Evolutionary conservation across 2,113 vertebrate species (phyloP), one percentile per base, ranked within the genome.

Genomic region (Ceyx margarethae): DNA sequence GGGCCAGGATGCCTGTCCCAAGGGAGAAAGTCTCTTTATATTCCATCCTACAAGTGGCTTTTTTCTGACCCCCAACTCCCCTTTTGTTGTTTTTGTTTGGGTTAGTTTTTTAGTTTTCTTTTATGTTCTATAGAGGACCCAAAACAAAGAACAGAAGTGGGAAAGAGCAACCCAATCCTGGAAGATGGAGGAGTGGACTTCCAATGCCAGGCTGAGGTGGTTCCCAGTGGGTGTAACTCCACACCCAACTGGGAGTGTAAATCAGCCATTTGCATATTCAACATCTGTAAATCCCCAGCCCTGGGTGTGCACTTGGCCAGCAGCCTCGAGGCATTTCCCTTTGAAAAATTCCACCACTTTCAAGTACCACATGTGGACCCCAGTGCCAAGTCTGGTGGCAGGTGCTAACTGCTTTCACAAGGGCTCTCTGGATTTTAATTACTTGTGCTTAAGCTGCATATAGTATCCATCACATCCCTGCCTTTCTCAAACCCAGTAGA

Each of bases 11-110:
- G 10, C 13, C 58, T 68, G 61, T 85, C 87, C 51, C 1, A 0
- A 37, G 77, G 93, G 68, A 94, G 64, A 92, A 93, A 96, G 89
- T 72, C 89, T 85, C 67, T 94, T 95, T 95, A 87, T 96, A 82
- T 50, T 89, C 51, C 71, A 87, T 60, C 17, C 51, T 91, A n/a
- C 26, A 81, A 93, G 53, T 6, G 13, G 19, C 18, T 5, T 7
- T 18, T 13, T 22, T 42, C 22, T 11, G 15, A 9, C 1, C 15
- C 17, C 37, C 25, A 37, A 20, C 3, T 28, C 9, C n/a, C 15
- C 21, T 11, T 50, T 50, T 50, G 43, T 48, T 51, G 51, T 14
- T 53, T 28, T 28, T 53, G 26, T 28, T 28, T 53, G 26, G 51
- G 14, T 53, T 60, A 8, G 7, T 60, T 10, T 16, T 3, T 1